Base-by-base conservation (phyloP, 2,888 invertebrate species). In the Brassicogethes aeneus region DNA sequence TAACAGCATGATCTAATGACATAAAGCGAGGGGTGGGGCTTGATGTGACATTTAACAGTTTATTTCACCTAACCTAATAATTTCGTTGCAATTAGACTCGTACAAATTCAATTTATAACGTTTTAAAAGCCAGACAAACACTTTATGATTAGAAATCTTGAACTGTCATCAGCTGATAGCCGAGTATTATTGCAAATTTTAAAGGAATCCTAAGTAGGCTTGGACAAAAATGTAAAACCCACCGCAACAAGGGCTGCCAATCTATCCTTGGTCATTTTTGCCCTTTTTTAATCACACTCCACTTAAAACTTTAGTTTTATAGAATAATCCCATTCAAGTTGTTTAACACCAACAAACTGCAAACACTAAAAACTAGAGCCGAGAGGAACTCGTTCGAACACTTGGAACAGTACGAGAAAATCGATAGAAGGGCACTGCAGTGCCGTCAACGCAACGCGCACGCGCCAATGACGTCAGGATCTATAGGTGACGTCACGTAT, bases 161-260 rank as follows among this genome's bases (percentile, higher is more conserved):
- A 23, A 23, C 23, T 23, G 23, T 23, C 23, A 23, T 23, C n/a
- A n/a, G n/a, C n/a, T n/a, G n/a, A n/a, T n/a, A n/a, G n/a, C n/a
- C n/a, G n/a, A n/a, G n/a, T n/a, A n/a, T n/a, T n/a, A n/a, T n/a
- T n/a, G n/a, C n/a, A n/a, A n/a, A n/a, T n/a, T n/a, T n/a, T n/a
- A n/a, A n/a, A n/a, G n/a, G n/a, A n/a, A n/a, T n/a, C n/a, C n/a
- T n/a, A n/a, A n/a, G n/a, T n/a, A n/a, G n/a, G n/a, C n/a, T n/a
- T n/a, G n/a, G n/a, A n/a, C n/a, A n/a, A n/a, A n/a, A n/a, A n/a
- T n/a, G n/a, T n/a, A 49, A 43, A 51, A 53, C 85, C 82, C 76
- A 88, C 89, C 82, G 91, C 91, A 77, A 89, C 89, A 65, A 92
- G 82, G 73, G 91, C 92, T 77, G 90, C 90, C 80, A 92, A 84